phyloP scores from a whole-genome alignment of 1,140 invertebrate species.

The Lepidurus apus region DNA sequence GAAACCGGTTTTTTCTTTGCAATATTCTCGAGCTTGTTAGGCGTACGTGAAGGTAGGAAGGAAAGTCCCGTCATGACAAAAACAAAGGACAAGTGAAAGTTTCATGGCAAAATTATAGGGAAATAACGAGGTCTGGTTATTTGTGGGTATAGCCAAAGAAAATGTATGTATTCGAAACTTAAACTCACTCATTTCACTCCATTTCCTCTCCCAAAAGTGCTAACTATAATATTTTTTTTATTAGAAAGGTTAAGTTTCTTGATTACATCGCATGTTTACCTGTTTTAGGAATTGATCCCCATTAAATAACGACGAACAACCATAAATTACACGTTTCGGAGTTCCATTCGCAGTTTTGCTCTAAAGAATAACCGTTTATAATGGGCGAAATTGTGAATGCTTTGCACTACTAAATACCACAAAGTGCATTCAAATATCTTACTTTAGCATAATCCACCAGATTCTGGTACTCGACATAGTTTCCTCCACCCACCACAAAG shows the following conservation, averaged over 20 bases:
- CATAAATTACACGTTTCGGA: slow-evolving; percentile 83
- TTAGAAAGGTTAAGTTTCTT: slow-evolving; percentile 25
- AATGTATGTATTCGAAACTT: not conserved
- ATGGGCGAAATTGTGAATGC: slow-evolving; percentile 33
- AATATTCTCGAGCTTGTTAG: too few relatives aligned
- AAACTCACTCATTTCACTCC: slow-evolving; percentile 45
- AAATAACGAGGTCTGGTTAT: not conserved
- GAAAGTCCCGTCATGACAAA: too few relatives aligned
- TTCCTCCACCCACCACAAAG: slow-evolving; percentile 95
- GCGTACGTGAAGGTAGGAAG: too few relatives aligned
- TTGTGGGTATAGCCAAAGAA: not conserved
- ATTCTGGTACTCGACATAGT: slow-evolving; percentile 99
- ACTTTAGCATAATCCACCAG: slow-evolving; percentile 89
- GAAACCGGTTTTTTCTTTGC: too few relatives aligned
- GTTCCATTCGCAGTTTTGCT: slow-evolving; percentile 53
- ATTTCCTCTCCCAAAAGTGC: slow-evolving; percentile 66
- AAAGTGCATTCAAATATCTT: slow-evolving; percentile 29
- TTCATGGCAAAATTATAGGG: not conserved
- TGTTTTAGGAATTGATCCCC: slow-evolving; percentile 89
- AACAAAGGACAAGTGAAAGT: not conserved
- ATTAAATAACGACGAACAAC: slow-evolving; percentile 86
- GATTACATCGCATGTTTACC: slow-evolving; percentile 45
- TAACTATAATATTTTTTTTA: slow-evolving; percentile 33
- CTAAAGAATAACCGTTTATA: slow-evolving; percentile 47
- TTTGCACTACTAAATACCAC: slow-evolving; percentile 41